Base-by-base conservation (phyloP, 1,140 invertebrate genomes). In the Sitophilus oryzae region DNA sequence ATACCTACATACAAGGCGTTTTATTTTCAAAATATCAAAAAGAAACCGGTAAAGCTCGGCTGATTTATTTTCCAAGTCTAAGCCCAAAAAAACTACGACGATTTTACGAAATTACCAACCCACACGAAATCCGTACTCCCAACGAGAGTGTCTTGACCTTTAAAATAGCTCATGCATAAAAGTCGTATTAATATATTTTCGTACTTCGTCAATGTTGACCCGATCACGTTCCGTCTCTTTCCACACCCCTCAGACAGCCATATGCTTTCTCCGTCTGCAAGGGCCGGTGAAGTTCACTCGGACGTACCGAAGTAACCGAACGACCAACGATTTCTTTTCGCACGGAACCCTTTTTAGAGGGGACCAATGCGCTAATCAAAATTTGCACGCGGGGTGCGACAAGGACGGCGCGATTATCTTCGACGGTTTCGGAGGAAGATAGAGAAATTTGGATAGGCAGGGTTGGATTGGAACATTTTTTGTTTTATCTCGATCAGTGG, bases 161-260 rank as follows among this genome's bases (percentile, higher is more conserved):
- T 51, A 51, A 57, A 57, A 57, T 57, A 51, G 45, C 43, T 41
- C 41, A 57, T 45, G 55, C 48, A 57, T 57, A 57, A 57, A 51
- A 50, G 11, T 49, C 35, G 30, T 14, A 11, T 49, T 38, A 49
- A 15, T 49, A 34, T 47, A 38, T 25, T 38, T 25, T 49, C 15
- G 11, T 11, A 35, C 44, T 25, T 8, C 4, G 8, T 25, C 44
- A 8, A n/a, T 9, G 8, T 41, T 18, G 14, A 41, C 14, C 18
- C 38, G 4, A 20, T 3, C 38, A 8, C 3, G 19, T 41, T 4
- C 11, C 38, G 18, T 41, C 38, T 41, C 19, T 18, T 41, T 18
- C 38, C 16, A 41, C 38, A 10, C n/a, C n/a, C n/a, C 18, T 16
- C 8, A 10, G 38, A 3, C 8, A 9, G 3, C 16, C 10, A 41